Evolutionary conservation across 1,140 invertebrate genomes (phyloP).

Genomic region (Manduca sexta): DNA sequence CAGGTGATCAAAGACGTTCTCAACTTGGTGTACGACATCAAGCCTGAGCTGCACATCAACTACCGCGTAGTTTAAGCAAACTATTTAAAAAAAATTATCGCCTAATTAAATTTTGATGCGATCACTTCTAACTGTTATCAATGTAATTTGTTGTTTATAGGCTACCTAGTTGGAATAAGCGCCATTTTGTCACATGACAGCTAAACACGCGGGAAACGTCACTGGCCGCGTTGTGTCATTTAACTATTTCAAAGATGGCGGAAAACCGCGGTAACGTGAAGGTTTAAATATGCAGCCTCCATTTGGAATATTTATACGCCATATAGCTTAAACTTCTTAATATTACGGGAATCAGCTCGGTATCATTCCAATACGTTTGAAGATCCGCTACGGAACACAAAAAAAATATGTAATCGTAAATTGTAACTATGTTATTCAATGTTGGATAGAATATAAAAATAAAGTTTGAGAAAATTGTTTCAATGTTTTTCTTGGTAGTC

Average conservation of each 20-base stretch:
- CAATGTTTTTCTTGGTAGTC: slow-evolving; percentile 44
- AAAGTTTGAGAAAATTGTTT: slow-evolving; percentile 50
- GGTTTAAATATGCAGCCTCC: not conserved
- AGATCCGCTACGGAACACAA: slow-evolving; percentile 49
- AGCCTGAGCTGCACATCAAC: slow-evolving; percentile 91
- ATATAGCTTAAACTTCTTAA: too few relatives aligned
- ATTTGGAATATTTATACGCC: too few relatives aligned
- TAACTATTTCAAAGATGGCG: not conserved
- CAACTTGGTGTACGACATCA: slow-evolving; percentile 90
- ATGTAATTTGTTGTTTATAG: slow-evolving; percentile 4
- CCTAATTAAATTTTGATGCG: slow-evolving; percentile 36
- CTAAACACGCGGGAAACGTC: slow-evolving; percentile 1
- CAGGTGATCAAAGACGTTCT: slow-evolving; percentile 89
- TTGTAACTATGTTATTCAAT: slow-evolving; percentile 58
- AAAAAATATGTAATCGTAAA: slow-evolving; percentile 45
- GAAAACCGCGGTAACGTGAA: not conserved
- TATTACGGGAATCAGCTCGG: slow-evolving; percentile 50
- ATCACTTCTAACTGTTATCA: slow-evolving; percentile 13
- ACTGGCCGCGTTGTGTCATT: not conserved
- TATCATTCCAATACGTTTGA: slow-evolving; percentile 62
- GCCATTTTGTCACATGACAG: slow-evolving; percentile 2
- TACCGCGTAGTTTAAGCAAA: slow-evolving; percentile 72
- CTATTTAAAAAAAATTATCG: slow-evolving; percentile 23
- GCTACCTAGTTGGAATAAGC: slow-evolving; percentile 1
- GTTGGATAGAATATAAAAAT: slow-evolving; percentile 65